Base-by-base conservation (phyloP, 30 jellyfish, hydroid and myxozoan genomes). In the Turritopsis dohrnii region DNA sequence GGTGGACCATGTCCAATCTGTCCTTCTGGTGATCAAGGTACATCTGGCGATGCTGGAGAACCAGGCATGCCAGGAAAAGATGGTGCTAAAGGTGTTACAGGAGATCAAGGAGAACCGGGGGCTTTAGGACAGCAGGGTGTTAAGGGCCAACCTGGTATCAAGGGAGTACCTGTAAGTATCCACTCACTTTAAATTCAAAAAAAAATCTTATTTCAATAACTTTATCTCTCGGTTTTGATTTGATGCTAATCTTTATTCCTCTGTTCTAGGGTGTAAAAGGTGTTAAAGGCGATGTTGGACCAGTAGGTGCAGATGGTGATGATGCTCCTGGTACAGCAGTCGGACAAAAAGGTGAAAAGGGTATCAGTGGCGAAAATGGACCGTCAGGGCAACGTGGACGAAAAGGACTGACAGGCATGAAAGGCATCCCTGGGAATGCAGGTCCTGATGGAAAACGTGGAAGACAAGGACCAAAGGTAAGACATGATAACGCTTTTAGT, bases 391-490 rank as follows among this genome's bases (percentile, higher is more conserved):
- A 20, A 53, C 85, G 53, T 52, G 95, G 91, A 52, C 28, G 53
- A 23, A 65, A 8, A 0, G 88, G 88, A 25, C 21, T 21, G 60
- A 81, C n/a, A 65, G 88, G 88, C 9, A 16, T 54, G 16, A 29
- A 81, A 18, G 97, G 97, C 28, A 52, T 23, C 9, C 28, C 30
- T 18, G 97, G 97, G 25, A 76, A 83, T 18, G 82, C 30, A 0
- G 97, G 97, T 22, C 81, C 89, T 18, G 82, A 52, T 18, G 97
- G 97, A 19, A 81, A 80, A 7, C 85, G 86, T 8, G 97, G 97
- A 41, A n/a, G 22, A 30, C 81, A 83, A 66, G 97, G 97, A 13
- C 71, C 53, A 27, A 84, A 66, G 71, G 97, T 92, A 20, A 8
- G 26, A 18, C 0, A 72, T 0, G 24, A 18, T 72, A 21, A 0